Evolutionary conservation across 1,140 invertebrate species (phyloP).

Genomic region (Micrasema minimum): DNA sequence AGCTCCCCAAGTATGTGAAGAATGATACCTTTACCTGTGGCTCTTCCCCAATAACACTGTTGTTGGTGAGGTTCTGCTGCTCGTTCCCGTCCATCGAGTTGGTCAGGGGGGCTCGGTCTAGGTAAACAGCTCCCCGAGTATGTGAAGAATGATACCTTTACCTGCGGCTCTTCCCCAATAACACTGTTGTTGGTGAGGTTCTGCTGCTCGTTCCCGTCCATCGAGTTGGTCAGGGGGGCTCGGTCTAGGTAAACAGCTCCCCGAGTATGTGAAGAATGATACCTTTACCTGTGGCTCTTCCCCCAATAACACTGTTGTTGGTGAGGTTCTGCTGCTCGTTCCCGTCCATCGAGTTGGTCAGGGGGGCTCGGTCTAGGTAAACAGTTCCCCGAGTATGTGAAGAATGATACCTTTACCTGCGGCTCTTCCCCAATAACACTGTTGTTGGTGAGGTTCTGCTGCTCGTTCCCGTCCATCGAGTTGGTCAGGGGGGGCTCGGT

Average conservation of each 20-base stretch:
- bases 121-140: too few species aligned
- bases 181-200: conserved; percentile 30
- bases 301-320: conserved; percentile 38
- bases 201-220: conserved; percentile 23
- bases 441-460: conserved; percentile 33
- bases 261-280: conserved; percentile 5
- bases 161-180: conserved; percentile 49
- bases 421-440: conserved; percentile 47
- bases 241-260: too few species aligned
- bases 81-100: conserved; percentile 11
- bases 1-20: too few species aligned
- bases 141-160: conserved; percentile 27
- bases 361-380: conserved; percentile 46
- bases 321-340: conserved; percentile 26
- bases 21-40: conserved; percentile 44
- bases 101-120: conserved; percentile 45
- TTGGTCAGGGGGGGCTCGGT: conserved; percentile 43
- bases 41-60: conserved; percentile 44
- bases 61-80: conserved; percentile 35
- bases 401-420: conserved; percentile 40
- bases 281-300: conserved; percentile 50
- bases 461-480: conserved; percentile 15
- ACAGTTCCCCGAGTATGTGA: too few species aligned
- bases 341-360: conserved; percentile 21
- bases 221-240: conserved; percentile 36